phyloP scores from a whole-genome alignment of 2,888 invertebrate genomes.

The Amphipyra tragopoginis region DNA sequence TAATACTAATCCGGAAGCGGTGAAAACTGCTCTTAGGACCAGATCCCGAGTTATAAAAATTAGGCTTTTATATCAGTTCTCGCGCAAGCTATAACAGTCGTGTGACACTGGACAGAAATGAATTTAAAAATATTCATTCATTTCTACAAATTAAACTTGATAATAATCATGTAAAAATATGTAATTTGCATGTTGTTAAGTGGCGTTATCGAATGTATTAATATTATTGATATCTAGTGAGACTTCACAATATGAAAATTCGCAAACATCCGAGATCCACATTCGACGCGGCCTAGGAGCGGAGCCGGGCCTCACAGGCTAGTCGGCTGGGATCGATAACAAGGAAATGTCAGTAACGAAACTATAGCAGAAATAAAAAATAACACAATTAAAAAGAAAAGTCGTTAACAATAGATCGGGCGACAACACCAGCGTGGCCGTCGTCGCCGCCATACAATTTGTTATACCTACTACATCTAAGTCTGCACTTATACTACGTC shows the following conservation, averaged over 20 bases:
- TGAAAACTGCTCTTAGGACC: constrained; percentile 20
- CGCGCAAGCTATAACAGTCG: constrained; percentile 19
- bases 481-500: constrained; percentile 83
- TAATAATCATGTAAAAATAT: constrained; percentile 54
- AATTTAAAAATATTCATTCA: constrained; percentile 45
- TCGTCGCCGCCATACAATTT: constrained; percentile 82
- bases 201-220: constrained; percentile 52
- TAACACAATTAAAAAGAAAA: constrained; percentile 69
- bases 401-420: constrained; percentile 68
- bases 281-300: constrained; percentile 39
- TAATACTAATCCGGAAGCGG: constrained; percentile 33
- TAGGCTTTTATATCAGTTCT: constrained; percentile 31
- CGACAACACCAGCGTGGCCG: constrained; percentile 56
- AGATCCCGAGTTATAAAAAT: constrained; percentile 24
- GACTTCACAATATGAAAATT: constrained; percentile 44
- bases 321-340: constrained; percentile 56
- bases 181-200: constrained; percentile 42
- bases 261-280: constrained; percentile 55
- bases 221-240: constrained; percentile 54
- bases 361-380: constrained; percentile 70
- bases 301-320: constrained; percentile 31
- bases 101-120: constrained; percentile 42
- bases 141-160: constrained; percentile 52
- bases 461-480: constrained; percentile 90
- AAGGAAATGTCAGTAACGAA: constrained; percentile 71